Evolutionary conservation across 2,113 vertebrate species (phyloP), one percentile per base, ranked within the genome.

Genomic region (Ranitomeya variabilis): DNA sequence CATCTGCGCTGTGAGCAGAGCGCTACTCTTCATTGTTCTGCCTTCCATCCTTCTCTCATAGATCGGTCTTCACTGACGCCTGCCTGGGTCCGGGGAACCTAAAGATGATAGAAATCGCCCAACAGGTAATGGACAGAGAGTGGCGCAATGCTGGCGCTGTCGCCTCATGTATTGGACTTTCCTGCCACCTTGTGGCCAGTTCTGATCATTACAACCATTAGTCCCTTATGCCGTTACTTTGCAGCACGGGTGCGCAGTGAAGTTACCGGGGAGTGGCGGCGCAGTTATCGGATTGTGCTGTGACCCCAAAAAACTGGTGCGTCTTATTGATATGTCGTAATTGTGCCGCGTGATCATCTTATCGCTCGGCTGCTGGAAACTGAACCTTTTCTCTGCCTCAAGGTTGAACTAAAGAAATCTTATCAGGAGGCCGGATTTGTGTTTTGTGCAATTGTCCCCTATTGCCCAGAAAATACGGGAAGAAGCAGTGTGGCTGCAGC

Each of bases 371-470:
- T 67, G 69, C 4, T 16, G 26, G 31, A 37, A 73, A 31, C 69
- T 69, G 6, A 85, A 57, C 66, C 19, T 78, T 85, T 77, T n/a
- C 91, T 91, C 60, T 37, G 6, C 92, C 90, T 89, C 91, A 86
- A 96, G 96, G 93, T 94, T 93, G 94, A 93, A 91, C 93, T 96
- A 93, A 95, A 95, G 89, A 93, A 92, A 62, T 94, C 96, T 16
- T 96, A 96, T 91, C 95, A 96, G 91, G 94, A 95, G 91, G 94
- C 94, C 0, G 96, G 95, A 80, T 96, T 93, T 90, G 96, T 96
- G 67, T 95, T 96, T 91, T 96, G 96, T 90, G 85, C 94, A 62
- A 92, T 96, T 85, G 78, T 92, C 9, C 95, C 96, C 0, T 94
- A 94, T 83, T 88, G 91, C 82, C 96, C 95, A 62, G 92, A 91